Base-by-base conservation (phyloP, 2,113 vertebrate genomes). In the Tachysurus fulvidraco region DNA sequence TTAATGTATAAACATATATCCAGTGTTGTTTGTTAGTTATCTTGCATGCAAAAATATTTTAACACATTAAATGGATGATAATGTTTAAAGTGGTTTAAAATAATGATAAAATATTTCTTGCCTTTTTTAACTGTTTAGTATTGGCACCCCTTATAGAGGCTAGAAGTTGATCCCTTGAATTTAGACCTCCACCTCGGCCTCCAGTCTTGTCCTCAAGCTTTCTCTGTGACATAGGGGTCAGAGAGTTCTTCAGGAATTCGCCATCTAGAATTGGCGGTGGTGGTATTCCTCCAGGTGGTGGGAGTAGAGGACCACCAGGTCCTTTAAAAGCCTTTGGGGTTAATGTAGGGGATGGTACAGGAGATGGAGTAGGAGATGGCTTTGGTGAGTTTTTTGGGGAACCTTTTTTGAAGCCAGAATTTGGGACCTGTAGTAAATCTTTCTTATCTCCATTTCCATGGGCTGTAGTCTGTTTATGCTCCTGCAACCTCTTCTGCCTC, bases 141-240 rank as follows among this genome's bases (percentile, higher is more conserved):
- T 96, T 95, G 94, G 92, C 97, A 90, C 94, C 95, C 86, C 98
- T 96, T 93, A 99, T 99, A 28, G 98, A 98, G 0, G 96, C 97
- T 65, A 99, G 93, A 73, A 99, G 95, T 93, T 99, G 97, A 94
- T 99, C 98, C 85, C 98, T 95, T 0, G 97, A 96, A 94, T 98
- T 99, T 93, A 96, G 96, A 89, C 96, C 93, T 82, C 95, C 95
- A 0, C 90, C 86, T 0, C 94, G 95, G 83, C 95, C 91, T 0
- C 46, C 93, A 11, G 62, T 85, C 84, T 93, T 95, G 79, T 96
- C 96, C 30, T 96, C 96, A 94, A 96, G n/a, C 90, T 96, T 98
- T 92, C 97, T 96, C 90, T 96, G 95, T 0, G 96, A 97, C 84
- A 96, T 96, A 0, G 98, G 97, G 0, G 96, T 97, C 19, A 97